Percentiles rank a stretch among this genome's conserved stretches.
Evolutionary conservation across 2,797 vertebrate genomes (phyloP).

Genomic region (Morus bassanus): DNA sequence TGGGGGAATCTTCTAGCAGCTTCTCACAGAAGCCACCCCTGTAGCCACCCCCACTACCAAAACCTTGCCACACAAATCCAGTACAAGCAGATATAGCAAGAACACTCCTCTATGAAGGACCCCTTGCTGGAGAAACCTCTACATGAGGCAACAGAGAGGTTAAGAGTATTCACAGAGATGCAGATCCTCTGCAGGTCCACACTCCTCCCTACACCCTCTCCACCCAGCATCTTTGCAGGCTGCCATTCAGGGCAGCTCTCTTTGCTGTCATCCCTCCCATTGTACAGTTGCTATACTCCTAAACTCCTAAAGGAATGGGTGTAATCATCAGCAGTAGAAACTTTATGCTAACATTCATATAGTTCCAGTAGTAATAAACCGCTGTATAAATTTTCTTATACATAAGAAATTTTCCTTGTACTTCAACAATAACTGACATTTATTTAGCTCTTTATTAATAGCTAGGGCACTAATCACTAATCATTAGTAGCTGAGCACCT

Average conservation of each 20-base stretch:
- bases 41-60: too few species aligned
- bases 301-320: background rate
- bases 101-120: background rate
- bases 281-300: background rate
- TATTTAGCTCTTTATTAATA: background rate
- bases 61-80: too few species aligned
- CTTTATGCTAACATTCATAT: background rate
- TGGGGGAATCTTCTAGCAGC: too few species aligned
- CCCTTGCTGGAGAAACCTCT: background rate
- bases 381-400: background rate
- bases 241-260: background rate
- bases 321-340: background rate
- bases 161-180: background rate
- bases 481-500: background rate
- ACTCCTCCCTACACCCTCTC: background rate
- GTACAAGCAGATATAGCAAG: background rate
- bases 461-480: background rate
- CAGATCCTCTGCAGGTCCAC: background rate
- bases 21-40: too few species aligned
- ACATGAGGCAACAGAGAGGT: background rate
- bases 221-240: background rate
- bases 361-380: background rate
- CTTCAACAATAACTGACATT: background rate
- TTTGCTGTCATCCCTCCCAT: background rate
- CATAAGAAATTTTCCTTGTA: background rate